A percentile compares a stretch with the other conserved stretches of the same genome.
phyloP scores from a whole-genome alignment of 2,797 vertebrate genomes.

The Coracias cyanogaster region DNA sequence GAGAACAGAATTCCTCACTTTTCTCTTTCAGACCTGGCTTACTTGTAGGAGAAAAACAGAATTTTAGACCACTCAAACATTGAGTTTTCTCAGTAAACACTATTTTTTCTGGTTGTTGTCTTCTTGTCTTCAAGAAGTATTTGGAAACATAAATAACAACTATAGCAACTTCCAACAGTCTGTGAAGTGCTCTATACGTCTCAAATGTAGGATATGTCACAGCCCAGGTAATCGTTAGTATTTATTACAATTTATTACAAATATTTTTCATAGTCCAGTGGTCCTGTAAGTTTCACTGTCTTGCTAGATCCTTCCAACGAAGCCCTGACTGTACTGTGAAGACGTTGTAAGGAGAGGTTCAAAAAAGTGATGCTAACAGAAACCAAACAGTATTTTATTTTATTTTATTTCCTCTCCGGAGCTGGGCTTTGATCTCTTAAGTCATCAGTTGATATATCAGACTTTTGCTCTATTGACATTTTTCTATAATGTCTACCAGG shows the following conservation, averaged over 20 bases:
- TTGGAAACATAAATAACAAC: neutral
- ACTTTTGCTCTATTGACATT: neutral
- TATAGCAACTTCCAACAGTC: neutral
- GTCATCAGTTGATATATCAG: neutral
- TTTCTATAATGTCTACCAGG: neutral
- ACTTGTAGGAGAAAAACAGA: neutral
- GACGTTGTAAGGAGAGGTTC: neutral
- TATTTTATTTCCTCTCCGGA: neutral
- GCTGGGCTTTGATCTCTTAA: neutral
- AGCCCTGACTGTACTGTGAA: neutral
- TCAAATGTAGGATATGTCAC: neutral
- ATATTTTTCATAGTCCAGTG: neutral
- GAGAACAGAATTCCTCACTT: neutral
- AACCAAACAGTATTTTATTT: neutral
- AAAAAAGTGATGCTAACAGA: neutral
- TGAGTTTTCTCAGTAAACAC: neutral
- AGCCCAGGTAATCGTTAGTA: neutral
- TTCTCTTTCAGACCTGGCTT: neutral
- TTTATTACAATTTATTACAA: neutral
- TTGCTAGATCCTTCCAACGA: neutral
- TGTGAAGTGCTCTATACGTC: neutral
- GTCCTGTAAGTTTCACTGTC: neutral
- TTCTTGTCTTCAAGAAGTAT: neutral
- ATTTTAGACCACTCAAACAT: neutral
- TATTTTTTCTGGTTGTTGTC: accelerated